These are phyloP conservation scores for Pangasius mekongensis DNA, from an alignment of 2,797 vertebrate species.

Conservation along the genomic window DNA sequence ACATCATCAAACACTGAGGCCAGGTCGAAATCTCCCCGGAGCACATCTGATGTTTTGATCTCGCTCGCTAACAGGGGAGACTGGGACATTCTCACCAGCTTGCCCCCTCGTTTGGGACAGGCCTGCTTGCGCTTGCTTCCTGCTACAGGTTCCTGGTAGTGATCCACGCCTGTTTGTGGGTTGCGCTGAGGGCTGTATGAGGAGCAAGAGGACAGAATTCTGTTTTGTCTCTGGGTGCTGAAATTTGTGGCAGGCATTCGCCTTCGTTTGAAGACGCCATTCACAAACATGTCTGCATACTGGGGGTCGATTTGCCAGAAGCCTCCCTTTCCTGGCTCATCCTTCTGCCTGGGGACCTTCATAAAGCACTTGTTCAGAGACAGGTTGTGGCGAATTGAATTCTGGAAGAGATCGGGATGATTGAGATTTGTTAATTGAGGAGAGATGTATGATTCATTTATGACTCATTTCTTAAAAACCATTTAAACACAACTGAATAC, in stretches of 20 bases:
- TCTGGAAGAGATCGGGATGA: constrained; percentile 67
- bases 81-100: constrained; percentile 66
- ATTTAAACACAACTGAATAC: not conserved
- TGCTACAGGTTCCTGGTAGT: constrained; percentile 62
- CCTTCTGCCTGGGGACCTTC: constrained; percentile 85
- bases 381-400: constrained; percentile 86
- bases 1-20: constrained; percentile 82
- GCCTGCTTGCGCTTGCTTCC: constrained; percentile 69
- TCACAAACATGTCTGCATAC: constrained; percentile 85
- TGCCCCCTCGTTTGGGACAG: constrained; percentile 65
- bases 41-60: constrained; percentile 71
- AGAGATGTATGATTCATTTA: not conserved
- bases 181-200: constrained; percentile 57
- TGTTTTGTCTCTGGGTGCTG: constrained; percentile 72
- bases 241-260: constrained; percentile 81
- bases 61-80: constrained; percentile 77
- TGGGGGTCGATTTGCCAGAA: constrained; percentile 87
- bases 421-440: not conserved
- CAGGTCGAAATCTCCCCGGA: constrained; percentile 81
- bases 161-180: constrained; percentile 53
- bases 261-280: constrained; percentile 83
- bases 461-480: not conserved
- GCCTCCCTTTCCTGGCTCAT: constrained; percentile 85
- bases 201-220: constrained; percentile 64
- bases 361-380: constrained; percentile 89